A percentile compares a stretch with the other conserved stretches of the same genome.
These are phyloP conservation scores for Tribolium madens DNA, from an alignment of 1,140 invertebrate species.

Conservation along the genomic window DNA sequence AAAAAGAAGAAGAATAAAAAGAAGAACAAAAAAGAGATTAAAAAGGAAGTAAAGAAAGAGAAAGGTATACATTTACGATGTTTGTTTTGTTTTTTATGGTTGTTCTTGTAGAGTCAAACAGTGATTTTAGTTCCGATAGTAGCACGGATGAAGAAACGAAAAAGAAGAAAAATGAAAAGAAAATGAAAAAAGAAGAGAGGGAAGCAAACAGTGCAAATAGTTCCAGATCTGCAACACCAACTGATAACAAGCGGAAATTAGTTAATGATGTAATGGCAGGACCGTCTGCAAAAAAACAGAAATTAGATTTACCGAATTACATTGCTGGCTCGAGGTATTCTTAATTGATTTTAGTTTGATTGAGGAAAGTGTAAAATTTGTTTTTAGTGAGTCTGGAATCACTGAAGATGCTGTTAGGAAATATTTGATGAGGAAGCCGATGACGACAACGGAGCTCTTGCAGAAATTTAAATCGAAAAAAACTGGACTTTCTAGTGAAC, in stretches of 20 bases:
- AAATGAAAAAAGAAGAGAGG: slow-evolving; percentile 67
- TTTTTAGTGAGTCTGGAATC: slow-evolving; percentile 84
- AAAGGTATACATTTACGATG: slow-evolving; percentile 19
- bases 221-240: slow-evolving; percentile 77
- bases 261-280: slow-evolving; percentile 57
- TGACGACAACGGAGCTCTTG: slow-evolving; percentile 94
- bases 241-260: slow-evolving; percentile 63
- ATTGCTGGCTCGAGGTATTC: slow-evolving; percentile 67
- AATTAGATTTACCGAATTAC: slow-evolving; percentile 68
- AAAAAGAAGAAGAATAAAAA: slow-evolving; percentile 74
- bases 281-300: slow-evolving; percentile 72
- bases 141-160: slow-evolving; percentile 76
- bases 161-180: slow-evolving; percentile 64
- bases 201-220: slow-evolving; percentile 67
- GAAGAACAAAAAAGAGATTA: slow-evolving; percentile 73
- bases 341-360: not conserved
- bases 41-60: slow-evolving; percentile 67
- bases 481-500: slow-evolving; percentile 88
- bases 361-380: not conserved
- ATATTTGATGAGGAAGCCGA: slow-evolving; percentile 94
- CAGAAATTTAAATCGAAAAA: slow-evolving; percentile 97
- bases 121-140: slow-evolving; percentile 80
- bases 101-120: slow-evolving; percentile 72
- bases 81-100: not conserved
- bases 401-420: slow-evolving; percentile 94